Evolutionary conservation across 2,113 vertebrate genomes (phyloP).

Genomic region (Acrocephalus kingi): DNA sequence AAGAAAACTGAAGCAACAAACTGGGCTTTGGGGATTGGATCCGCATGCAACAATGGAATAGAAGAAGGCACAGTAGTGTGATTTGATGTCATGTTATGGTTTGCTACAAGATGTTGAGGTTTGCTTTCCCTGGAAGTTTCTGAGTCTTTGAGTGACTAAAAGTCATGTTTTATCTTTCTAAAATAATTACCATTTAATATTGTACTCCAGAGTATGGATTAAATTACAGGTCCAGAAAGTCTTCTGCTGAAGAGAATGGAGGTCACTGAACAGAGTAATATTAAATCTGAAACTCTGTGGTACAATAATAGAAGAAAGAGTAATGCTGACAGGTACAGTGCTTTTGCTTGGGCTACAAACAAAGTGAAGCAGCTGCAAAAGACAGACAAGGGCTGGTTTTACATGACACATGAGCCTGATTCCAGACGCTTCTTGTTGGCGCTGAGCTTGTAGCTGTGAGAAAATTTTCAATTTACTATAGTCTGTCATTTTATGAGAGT

Average conservation of each 20-base stretch:
- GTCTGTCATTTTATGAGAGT: not conserved
- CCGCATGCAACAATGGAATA: fast-evolving
- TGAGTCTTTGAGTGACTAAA: not conserved
- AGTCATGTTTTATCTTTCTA: not conserved
- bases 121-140: not conserved
- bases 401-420: not conserved
- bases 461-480: not conserved
- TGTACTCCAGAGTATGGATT: not conserved
- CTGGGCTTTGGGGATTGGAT: not conserved
- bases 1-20: not conserved
- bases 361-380: not conserved
- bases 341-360: not conserved
- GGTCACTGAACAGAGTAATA: not conserved
- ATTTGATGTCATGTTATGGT: not conserved
- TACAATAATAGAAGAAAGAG: not conserved
- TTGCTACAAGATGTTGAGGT: not conserved
- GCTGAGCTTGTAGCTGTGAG: not conserved
- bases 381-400: not conserved
- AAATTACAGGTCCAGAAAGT: not conserved
- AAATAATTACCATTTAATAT: not conserved
- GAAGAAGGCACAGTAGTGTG: not conserved
- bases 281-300: not conserved
- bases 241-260: not conserved
- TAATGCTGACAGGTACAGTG: not conserved
- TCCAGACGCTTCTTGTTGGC: not conserved